These are phyloP conservation scores for Drosophila athabasca DNA, from an alignment of 1,140 invertebrate genomes.

Conservation along the genomic window DNA sequence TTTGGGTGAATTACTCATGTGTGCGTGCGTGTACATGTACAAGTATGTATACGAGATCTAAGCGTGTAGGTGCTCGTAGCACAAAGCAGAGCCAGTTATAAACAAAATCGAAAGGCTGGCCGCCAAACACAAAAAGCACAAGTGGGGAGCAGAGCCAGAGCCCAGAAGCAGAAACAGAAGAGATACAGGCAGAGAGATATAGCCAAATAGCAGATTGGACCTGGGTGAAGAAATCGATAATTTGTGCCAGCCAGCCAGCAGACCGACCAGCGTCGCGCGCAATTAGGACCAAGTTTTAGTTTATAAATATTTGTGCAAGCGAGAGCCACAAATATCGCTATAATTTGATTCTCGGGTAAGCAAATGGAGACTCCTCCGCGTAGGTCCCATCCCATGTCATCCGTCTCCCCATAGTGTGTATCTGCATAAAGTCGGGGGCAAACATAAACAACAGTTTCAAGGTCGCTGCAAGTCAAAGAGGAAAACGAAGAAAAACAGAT, in stretches of 20 bases:
- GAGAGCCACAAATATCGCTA: background rate
- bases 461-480: slow-evolving; percentile 66
- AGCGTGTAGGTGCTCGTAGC: slow-evolving; percentile 1
- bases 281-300: slow-evolving; percentile 9
- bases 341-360: slow-evolving; percentile 17
- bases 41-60: slow-evolving; percentile 17
- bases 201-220: slow-evolving; percentile 47
- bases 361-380: background rate
- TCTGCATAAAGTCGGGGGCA: slow-evolving; percentile 38
- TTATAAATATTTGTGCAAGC: slow-evolving; percentile 2
- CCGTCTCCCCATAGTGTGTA: slow-evolving; percentile 1
- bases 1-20: slow-evolving; percentile 6
- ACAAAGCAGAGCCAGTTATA: slow-evolving; percentile 76
- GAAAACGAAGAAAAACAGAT: slow-evolving; percentile 45
- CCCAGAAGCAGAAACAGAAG: slow-evolving; percentile 13
- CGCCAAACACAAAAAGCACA: slow-evolving; percentile 50
- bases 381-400: too few relatives aligned
- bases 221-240: slow-evolving; percentile 75
- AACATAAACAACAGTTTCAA: slow-evolving; percentile 78
- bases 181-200: slow-evolving; percentile 15
- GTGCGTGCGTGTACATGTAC: slow-evolving; percentile 2
- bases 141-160: background rate
- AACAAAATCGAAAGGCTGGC: slow-evolving; percentile 76
- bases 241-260: slow-evolving; percentile 58
- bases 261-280: slow-evolving; percentile 26